Percentiles rank a stretch among this genome's conserved stretches.
Conservation (phyloP, 2,888 invertebrate genomes). For the Hybos culiciformis region DNA sequence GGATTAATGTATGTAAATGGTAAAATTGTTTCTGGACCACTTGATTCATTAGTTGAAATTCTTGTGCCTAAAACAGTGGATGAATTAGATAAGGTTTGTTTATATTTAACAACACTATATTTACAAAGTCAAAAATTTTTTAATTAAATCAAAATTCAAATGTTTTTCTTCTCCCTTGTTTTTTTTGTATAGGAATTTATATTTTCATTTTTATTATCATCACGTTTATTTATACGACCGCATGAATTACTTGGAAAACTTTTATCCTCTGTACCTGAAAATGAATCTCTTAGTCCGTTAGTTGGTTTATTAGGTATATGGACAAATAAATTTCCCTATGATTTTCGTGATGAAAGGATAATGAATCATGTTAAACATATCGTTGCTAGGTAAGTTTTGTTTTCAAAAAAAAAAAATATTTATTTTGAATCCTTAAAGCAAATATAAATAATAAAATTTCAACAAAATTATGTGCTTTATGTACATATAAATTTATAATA, state of each 20-base stretch:
- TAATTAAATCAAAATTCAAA: not conserved
- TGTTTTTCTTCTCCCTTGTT: not conserved
- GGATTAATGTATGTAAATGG: conserved; percentile 35
- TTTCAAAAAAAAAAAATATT: no score
- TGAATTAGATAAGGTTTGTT: conserved; percentile 32
- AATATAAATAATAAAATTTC: no score
- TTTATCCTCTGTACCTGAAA: conserved; percentile 33
- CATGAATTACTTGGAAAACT: conserved; percentile 34
- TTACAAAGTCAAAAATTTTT: not conserved
- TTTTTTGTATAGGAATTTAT: conserved; percentile 28
- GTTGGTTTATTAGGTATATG: conserved; percentile 32
- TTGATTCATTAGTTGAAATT: conserved; percentile 31
- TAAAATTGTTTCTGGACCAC: conserved; percentile 33
- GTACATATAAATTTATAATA: not conserved
- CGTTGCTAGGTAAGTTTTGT: conserved; percentile 29
- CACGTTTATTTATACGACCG: conserved; percentile 34
- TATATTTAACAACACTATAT: not conserved
- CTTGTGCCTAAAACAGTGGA: conserved; percentile 29
- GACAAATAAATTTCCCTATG: conserved; percentile 36
- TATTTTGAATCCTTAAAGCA: no score
- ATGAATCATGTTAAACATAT: conserved; percentile 38
- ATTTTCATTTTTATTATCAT: conserved; percentile 36
- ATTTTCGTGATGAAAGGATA: conserved; percentile 36
- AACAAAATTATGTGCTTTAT: not conserved
- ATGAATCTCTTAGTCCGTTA: conserved; percentile 31